Conservation (phyloP, 2,113 vertebrate species). For the Conger conger region DNA sequence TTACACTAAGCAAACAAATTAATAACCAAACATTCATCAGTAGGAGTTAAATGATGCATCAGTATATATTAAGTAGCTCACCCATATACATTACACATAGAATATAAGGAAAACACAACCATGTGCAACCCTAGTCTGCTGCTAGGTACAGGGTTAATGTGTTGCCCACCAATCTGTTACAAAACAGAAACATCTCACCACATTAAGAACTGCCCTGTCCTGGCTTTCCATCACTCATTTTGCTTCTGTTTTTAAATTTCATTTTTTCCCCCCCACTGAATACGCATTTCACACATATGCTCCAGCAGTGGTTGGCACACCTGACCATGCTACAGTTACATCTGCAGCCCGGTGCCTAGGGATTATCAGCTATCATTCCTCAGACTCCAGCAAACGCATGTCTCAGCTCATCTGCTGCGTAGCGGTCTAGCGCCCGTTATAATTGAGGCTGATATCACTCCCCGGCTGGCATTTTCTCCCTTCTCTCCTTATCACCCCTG, state of each 20-base stretch:
- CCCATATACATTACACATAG: constrained; percentile 22
- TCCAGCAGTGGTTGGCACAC: constrained; percentile 28
- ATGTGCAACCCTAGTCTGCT: not conserved
- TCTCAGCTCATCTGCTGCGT: constrained; percentile 61
- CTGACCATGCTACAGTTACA: constrained; percentile 49
- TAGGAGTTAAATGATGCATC: not conserved
- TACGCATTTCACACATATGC: not conserved
- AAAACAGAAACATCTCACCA: not conserved
- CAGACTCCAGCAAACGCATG: constrained; percentile 39
- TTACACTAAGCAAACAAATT: not conserved
- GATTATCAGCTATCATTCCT: constrained; percentile 64
- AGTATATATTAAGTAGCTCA: constrained; percentile 7
- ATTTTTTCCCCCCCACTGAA: not conserved
- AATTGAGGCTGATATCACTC: constrained; percentile 67
- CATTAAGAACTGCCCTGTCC: not conserved
- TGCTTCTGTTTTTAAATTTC: not conserved
- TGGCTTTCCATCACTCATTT: not conserved
- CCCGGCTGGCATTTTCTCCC: constrained; percentile 55
- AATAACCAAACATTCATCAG: not conserved
- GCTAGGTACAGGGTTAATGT: not conserved
- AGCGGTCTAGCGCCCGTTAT: constrained; percentile 65
- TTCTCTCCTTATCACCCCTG: constrained; percentile 43
- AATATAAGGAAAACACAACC: not conserved
- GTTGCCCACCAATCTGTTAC: not conserved
- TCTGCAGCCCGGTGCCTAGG: constrained; percentile 50